phyloP scores from a whole-genome alignment of 64 coral and sea anemone genomes.

The Pachyseris speciosa region DNA sequence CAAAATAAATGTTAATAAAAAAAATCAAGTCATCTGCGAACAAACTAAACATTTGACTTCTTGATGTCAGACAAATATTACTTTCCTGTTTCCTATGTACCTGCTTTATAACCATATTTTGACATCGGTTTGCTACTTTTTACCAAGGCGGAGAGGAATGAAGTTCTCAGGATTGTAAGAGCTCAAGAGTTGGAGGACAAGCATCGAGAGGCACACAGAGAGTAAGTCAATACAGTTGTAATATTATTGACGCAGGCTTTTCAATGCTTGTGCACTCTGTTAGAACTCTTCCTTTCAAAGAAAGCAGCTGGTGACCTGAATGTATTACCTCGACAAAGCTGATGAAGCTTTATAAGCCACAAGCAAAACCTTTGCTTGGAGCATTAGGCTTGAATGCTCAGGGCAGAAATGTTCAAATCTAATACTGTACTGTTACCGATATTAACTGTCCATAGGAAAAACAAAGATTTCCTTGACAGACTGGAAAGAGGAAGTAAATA shows the following conservation, averaged over 20 bases:
- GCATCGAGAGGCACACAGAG: constrained; percentile 1
- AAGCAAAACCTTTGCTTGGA: no score
- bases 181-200: neutral
- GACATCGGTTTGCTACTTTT: neutral
- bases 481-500: neutral
- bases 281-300: no score
- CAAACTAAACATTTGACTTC: no score
- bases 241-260: no score
- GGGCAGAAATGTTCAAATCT: neutral
- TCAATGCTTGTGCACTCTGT: no score
- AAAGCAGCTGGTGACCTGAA: no score
- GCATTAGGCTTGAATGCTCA: no score
- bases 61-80: no score
- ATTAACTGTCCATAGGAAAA: constrained; percentile 8
- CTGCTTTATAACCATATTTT: neutral
- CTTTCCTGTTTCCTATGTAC: neutral
- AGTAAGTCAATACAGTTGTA: neutral
- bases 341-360: no score
- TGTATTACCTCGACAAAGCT: no score
- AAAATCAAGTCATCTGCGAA: no score
- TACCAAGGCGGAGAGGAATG: constrained; percentile 15
- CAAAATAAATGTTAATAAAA: neutral
- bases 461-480: constrained; percentile 19
- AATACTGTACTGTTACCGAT: neutral
- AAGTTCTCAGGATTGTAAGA: neutral